phyloP scores from a whole-genome alignment of 2,888 invertebrate genomes.

The Didymodactylos carnosus region DNA sequence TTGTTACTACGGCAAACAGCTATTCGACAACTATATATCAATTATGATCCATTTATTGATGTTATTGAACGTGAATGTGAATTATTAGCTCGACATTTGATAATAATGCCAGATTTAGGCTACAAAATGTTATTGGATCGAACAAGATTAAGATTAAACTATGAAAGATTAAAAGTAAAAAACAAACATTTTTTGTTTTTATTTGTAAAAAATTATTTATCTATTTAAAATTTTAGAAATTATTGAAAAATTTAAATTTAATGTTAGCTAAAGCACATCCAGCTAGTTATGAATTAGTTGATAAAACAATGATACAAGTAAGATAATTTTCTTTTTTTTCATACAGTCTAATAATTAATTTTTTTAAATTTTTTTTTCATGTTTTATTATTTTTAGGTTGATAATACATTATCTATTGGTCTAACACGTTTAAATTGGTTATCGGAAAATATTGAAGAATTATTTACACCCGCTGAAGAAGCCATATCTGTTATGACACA shows the following conservation, averaged over 20 bases:
- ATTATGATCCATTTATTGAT: background rate
- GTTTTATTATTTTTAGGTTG: background rate
- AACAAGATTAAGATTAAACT: background rate
- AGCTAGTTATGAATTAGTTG: background rate
- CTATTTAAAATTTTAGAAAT: background rate
- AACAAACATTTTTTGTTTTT: too few species aligned
- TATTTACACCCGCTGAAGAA: background rate
- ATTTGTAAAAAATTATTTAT: too few species aligned
- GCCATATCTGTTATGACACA: background rate
- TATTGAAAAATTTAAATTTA: background rate
- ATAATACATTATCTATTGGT: background rate
- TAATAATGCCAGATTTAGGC: background rate
- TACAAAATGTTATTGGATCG: background rate
- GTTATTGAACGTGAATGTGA: background rate
- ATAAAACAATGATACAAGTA: background rate
- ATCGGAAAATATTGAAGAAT: background rate
- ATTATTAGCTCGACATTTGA: background rate
- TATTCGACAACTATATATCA: background rate
- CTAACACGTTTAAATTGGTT: background rate
- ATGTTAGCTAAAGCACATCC: background rate
- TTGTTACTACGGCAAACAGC: background rate
- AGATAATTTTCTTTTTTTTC: background rate
- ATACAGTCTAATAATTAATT: too few species aligned
- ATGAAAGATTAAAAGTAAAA: background rate
- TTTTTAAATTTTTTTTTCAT: too few species aligned